These are phyloP conservation scores for Busseola fusca DNA, from an alignment of 2,888 invertebrate species.

Conservation along the genomic window DNA sequence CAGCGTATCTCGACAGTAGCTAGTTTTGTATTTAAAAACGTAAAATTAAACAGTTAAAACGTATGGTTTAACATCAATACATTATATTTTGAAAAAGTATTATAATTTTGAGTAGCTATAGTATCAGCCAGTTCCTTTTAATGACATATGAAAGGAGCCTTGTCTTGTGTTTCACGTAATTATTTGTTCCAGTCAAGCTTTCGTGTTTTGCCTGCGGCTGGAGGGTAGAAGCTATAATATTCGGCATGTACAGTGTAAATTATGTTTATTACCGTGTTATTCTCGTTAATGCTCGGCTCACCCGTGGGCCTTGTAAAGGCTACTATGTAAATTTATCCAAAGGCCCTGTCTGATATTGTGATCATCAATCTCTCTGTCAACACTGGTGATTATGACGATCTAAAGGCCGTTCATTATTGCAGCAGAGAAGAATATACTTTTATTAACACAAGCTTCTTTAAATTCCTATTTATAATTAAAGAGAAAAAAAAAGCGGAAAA, in stretches of 20 bases:
- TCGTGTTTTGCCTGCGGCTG: not conserved
- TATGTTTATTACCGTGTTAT: conserved; percentile 16
- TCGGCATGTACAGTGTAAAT: conserved; percentile 9
- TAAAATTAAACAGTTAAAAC: not conserved
- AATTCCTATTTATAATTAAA: not conserved
- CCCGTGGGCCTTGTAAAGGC: conserved; percentile 17
- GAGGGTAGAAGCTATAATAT: not conserved
- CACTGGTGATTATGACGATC: not conserved
- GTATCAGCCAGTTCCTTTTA: conserved; percentile 34
- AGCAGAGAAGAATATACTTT: not conserved
- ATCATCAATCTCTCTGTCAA: conserved; percentile 2
- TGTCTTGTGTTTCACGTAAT: conserved; percentile 14
- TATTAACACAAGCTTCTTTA: not conserved
- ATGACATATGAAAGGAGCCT: conserved; percentile 16
- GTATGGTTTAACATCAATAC: not conserved
- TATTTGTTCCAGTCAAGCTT: conserved; percentile 5
- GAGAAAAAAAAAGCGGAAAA: too few relatives aligned
- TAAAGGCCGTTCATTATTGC: not conserved
- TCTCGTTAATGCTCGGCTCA: not conserved
- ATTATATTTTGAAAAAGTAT: not conserved
- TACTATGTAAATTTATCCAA: not conserved
- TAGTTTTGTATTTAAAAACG: not conserved
- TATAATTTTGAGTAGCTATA: not conserved
- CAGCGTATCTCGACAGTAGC: too few relatives aligned
- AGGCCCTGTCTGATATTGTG: not conserved